A percentile compares a stretch with the other conserved stretches of the same genome.
phyloP scores from a whole-genome alignment of 2,888 invertebrate species.

The Pyrrhosoma nymphula region DNA sequence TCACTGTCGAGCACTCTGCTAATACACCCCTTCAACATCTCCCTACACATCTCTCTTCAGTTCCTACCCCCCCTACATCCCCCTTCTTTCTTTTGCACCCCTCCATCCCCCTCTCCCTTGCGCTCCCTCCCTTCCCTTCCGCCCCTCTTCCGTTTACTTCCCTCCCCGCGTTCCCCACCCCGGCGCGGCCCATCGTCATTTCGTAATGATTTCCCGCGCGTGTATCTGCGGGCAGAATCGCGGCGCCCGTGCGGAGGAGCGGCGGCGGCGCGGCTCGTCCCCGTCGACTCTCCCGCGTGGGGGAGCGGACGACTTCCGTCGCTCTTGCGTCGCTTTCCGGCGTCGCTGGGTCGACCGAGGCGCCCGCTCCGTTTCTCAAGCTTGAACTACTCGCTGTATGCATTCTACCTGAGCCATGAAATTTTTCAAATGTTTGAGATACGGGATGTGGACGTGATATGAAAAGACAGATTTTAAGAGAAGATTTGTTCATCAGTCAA shows the following conservation, averaged over 20 bases:
- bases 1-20: not conserved
- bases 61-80: not conserved
- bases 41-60: not conserved
- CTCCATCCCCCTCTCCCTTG: not conserved
- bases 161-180: not conserved
- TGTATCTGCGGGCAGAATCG: not conserved
- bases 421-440: no score
- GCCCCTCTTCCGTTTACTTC: not conserved
- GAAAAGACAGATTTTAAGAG: no score
- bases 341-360: not conserved
- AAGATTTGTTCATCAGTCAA: no score
- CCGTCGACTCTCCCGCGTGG: not conserved
- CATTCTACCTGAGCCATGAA: no score
- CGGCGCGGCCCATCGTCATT: not conserved
- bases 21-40: not conserved
- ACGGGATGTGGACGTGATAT: no score
- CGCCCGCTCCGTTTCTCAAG: not conserved
- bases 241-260: not conserved
- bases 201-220: constrained; percentile 19
- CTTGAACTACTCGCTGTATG: no score
- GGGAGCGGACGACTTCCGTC: not conserved
- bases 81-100: not conserved
- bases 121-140: not conserved
- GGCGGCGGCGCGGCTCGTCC: not conserved
- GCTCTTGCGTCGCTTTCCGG: not conserved